Evolutionary conservation across 1,140 invertebrate genomes (phyloP), one percentile per base, ranked within the genome.

Genomic region (Temnothorax nylanderi): DNA sequence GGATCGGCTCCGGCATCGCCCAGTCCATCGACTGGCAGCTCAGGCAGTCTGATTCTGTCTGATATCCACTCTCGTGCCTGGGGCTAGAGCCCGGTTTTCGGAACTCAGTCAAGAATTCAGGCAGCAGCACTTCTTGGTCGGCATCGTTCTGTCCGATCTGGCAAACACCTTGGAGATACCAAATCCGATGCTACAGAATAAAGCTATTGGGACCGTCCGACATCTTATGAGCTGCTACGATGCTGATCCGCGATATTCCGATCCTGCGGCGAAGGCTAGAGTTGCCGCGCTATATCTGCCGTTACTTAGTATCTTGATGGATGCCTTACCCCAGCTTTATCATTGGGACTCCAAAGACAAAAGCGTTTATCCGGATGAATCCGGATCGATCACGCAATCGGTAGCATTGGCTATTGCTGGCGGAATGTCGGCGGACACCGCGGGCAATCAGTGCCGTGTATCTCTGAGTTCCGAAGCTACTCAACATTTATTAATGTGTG

Each of bases 251-350:
- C 96, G 99, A 0, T 98, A 98, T 92, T 94, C 96, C 0, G 97
- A 98, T 85, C 95, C 96, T 0, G 96, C 97, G 67, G 96, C 97
- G n/a, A 97, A 97, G 92, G 97, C 98, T n/a, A 95, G 98, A 69
- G 97, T 99, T 1, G 98, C 98, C 6, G 97, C 97, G 11, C 95
- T 99, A 0, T 99, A 99, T 95, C 95, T 99, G 85, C 99, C 99
- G 0, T 94, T 99, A 4, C 95, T 99, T 10, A 97, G 97, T 21
- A 98, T 99, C 64, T 96, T 98, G 5, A 97, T 99, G 96, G 98
- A 99, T 93, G 97, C 97, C 7, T 95, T 98, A 72, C 97, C 97
- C 0, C 97, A 98, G 88, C 94, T 99, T 0, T 97, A 98, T 95
- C 97, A 97, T 88, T 97, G 96, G 94, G 95, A 92, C 87, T 95